phyloP scores from a whole-genome alignment of 2,797 vertebrate species.

The Gymnoscopelus braueri region DNA sequence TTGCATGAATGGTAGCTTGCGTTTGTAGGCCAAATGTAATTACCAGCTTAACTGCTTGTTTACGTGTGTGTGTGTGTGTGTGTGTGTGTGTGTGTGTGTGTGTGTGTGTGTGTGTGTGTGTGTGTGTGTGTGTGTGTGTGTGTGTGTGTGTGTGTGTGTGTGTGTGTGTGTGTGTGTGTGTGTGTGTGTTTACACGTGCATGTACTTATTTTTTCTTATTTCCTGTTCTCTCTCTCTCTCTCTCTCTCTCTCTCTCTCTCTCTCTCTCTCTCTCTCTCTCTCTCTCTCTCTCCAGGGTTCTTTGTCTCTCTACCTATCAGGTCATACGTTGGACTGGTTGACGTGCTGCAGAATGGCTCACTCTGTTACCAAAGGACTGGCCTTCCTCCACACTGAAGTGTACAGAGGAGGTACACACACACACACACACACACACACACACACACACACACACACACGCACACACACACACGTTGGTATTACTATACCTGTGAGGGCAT shows the following conservation, averaged over 20 bases:
- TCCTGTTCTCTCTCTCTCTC: neutral
- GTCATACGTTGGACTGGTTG: conserved; percentile 91
- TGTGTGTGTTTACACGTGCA: neutral
- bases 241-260: conserved; percentile 57
- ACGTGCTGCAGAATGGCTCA: conserved; percentile 92
- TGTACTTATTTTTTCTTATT: no score
- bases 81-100: neutral
- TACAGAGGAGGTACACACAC: conserved; percentile 85
- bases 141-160: conserved; percentile 1
- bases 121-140: neutral
- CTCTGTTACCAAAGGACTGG: conserved; percentile 90
- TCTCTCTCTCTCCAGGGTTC: conserved; percentile 82
- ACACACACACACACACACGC: neutral
- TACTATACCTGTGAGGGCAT: no score
- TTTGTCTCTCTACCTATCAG: conserved; percentile 90
- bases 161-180: neutral
- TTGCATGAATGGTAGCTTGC: conserved; percentile 4
- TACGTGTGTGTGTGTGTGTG: conserved; percentile 2
- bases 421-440: conserved; percentile 7
- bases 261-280: conserved; percentile 80
- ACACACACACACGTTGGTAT: neutral
- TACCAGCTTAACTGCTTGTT: conserved; percentile 2
- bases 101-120: conserved; percentile 14
- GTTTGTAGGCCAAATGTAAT: neutral
- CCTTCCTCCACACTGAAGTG: conserved; percentile 94